These are phyloP conservation scores for Caenorhabditis briggsae DNA, from an alignment of 1,140 invertebrate species.

Conservation along the genomic window DNA sequence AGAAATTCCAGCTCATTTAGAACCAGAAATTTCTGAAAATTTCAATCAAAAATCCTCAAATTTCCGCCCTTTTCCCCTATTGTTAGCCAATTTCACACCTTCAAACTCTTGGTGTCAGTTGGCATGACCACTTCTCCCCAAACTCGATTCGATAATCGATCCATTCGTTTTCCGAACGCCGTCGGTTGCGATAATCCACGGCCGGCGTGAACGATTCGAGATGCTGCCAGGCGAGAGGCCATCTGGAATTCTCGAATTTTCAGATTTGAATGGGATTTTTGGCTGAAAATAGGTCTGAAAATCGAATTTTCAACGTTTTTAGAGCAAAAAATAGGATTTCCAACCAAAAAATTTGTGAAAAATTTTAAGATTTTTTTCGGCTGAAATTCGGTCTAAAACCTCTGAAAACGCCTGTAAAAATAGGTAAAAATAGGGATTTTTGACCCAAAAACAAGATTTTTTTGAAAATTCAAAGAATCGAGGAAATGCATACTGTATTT, in stretches of 20 bases:
- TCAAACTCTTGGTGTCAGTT: constrained; percentile 56
- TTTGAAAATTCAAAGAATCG: no score
- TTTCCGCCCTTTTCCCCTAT: constrained; percentile 6
- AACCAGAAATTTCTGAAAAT: not conserved
- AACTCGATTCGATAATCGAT: constrained; percentile 73
- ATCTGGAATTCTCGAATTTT: constrained; percentile 56
- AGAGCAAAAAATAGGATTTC: not conserved
- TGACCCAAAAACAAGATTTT: no score
- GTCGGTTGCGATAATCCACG: constrained; percentile 68
- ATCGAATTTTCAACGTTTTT: not conserved
- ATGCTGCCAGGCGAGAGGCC: constrained; percentile 65
- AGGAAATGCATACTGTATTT: no score
- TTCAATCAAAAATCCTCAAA: not conserved
- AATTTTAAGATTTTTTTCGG: no score
- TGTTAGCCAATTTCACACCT: not conserved
- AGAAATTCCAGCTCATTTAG: not conserved
- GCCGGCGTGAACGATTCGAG: constrained; percentile 66
- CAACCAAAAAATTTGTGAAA: no score
- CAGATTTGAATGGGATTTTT: not conserved
- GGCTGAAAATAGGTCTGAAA: not conserved
- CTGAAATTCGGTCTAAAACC: not conserved
- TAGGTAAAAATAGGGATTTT: not conserved
- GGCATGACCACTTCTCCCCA: constrained; percentile 73
- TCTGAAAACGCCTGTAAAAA: not conserved
- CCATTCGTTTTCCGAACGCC: constrained; percentile 76